These are phyloP conservation scores for Nomada goodeniana DNA, from an alignment of 2,888 invertebrate genomes.

Conservation along the genomic window DNA sequence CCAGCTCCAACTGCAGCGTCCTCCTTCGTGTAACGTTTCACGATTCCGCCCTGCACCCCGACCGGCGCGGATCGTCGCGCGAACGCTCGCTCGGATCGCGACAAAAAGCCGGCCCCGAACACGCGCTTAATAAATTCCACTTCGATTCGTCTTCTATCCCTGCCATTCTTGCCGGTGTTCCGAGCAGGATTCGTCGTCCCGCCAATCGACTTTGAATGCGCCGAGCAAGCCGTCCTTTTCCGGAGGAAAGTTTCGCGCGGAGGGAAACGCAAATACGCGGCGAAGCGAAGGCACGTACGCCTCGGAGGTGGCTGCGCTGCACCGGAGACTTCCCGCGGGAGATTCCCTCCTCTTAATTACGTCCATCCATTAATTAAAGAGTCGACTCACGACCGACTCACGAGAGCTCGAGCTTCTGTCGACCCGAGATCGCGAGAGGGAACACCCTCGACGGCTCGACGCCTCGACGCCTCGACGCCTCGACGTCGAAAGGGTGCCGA, in stretches of 20 bases:
- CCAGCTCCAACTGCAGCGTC: constrained; percentile 45
- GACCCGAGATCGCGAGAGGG: constrained; percentile 4
- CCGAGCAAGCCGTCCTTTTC: neutral
- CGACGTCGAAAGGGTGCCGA: constrained; percentile 9
- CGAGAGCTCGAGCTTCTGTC: neutral
- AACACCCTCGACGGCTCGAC: no score
- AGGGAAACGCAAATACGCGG: constrained; percentile 25
- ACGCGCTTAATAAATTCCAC: constrained; percentile 38
- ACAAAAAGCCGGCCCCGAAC: constrained; percentile 23
- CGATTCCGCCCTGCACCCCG: constrained; percentile 33
- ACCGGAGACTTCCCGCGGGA: constrained; percentile 38
- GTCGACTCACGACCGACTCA: constrained; percentile 54
- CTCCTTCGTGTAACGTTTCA: constrained; percentile 56
- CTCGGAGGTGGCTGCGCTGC: constrained; percentile 15
- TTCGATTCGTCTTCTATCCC: neutral
- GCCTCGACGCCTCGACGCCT: no score
- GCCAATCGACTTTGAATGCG: constrained; percentile 7
- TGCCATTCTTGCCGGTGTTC: neutral
- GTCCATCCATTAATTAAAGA: constrained; percentile 71
- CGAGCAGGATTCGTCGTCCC: neutral
- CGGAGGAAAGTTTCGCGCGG: constrained; percentile 7
- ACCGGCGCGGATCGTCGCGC: constrained; percentile 21
- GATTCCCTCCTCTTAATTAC: constrained; percentile 67
- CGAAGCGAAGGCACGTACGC: constrained; percentile 35
- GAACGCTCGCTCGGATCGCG: constrained; percentile 18